Conservation (phyloP, 2,888 invertebrate species). For the Phortica okadai region DNA sequence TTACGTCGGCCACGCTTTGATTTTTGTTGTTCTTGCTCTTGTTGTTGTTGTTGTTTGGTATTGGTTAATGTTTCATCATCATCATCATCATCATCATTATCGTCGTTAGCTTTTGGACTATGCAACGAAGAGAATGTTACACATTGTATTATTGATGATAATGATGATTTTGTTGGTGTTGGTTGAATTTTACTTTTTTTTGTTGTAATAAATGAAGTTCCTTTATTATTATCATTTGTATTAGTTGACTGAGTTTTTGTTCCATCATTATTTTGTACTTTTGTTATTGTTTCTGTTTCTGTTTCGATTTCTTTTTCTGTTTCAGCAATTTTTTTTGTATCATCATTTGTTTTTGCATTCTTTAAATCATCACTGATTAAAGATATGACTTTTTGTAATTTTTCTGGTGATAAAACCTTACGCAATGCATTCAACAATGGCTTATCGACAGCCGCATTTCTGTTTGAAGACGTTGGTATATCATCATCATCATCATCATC, state of each 20-base stretch:
- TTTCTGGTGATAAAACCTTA: constrained; percentile 11
- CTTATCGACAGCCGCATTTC: background rate
- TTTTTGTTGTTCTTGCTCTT: background rate
- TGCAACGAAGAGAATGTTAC: background rate
- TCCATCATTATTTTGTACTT: background rate
- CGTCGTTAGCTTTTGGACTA: background rate
- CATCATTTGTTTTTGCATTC: background rate
- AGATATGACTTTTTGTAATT: background rate
- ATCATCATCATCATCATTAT: too few relatives aligned
- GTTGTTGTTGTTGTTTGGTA: background rate
- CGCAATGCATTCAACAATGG: constrained; percentile 14
- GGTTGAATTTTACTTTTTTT: too few relatives aligned
- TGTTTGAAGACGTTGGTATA: too few relatives aligned
- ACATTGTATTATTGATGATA: background rate
- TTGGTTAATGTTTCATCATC: background rate
- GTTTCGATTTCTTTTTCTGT: background rate
- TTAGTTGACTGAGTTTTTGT: too few relatives aligned
- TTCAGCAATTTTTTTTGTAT: background rate
- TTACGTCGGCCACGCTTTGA: background rate
- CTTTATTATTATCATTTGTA: too few relatives aligned
- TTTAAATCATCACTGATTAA: background rate
- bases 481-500: too few relatives aligned
- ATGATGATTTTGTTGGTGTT: too few relatives aligned
- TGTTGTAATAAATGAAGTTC: too few relatives aligned
- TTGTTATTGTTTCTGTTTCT: background rate